Percentiles rank a stretch among this genome's conserved stretches.
Evolutionary conservation across 2,797 vertebrate genomes (phyloP).

Genomic region (Potorous gilbertii): DNA sequence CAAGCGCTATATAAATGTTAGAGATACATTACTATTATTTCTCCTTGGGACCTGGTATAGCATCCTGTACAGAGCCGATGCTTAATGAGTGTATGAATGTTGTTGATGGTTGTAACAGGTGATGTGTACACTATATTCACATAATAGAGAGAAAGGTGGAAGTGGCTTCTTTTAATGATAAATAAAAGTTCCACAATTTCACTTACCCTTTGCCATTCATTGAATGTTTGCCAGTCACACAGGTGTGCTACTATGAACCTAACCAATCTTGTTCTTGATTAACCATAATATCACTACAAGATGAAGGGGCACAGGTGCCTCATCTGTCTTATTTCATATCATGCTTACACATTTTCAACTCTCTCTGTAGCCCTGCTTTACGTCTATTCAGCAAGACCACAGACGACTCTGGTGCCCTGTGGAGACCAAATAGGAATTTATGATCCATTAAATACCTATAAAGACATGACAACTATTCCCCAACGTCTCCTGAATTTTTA

Average conservation of each 20-base stretch:
- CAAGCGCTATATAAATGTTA: neutral
- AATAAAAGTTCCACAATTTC: neutral
- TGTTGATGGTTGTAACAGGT: neutral
- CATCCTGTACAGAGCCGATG: neutral
- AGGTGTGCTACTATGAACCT: neutral
- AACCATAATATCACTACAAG: neutral
- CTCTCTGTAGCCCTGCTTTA: neutral
- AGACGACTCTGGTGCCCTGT: neutral
- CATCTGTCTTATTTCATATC: neutral
- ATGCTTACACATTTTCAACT: neutral
- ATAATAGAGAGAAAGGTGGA: neutral
- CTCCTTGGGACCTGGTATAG: too few relatives aligned
- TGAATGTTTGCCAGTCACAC: neutral
- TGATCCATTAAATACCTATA: neutral
- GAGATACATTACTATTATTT: neutral
- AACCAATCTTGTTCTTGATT: neutral
- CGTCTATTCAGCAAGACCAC: neutral
- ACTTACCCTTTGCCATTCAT: neutral
- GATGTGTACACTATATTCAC: neutral
- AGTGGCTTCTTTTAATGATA: neutral
- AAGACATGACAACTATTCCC: neutral
- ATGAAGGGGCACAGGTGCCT: neutral
- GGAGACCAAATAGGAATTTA: neutral
- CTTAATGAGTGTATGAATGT: neutral
- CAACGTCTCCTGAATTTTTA: neutral